Conservation (phyloP, 1,140 invertebrate genomes). For the Sweltsa coloradensis region DNA sequence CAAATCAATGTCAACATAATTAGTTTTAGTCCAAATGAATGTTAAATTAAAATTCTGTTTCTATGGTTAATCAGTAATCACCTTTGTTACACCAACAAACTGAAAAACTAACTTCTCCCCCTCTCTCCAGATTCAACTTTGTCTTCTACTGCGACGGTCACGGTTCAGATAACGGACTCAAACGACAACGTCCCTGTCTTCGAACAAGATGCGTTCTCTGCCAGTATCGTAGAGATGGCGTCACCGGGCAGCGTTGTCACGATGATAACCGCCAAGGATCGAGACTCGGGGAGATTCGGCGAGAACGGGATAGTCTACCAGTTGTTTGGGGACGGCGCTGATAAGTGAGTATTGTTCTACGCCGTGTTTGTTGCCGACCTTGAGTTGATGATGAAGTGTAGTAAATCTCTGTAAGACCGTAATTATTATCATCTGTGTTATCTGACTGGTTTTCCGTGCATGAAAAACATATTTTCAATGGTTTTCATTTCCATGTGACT, state of each 20-base stretch:
- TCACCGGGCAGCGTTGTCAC: constrained; percentile 54
- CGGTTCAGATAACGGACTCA: constrained; percentile 68
- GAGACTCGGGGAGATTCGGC: constrained; percentile 68
- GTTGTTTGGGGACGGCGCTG: constrained; percentile 68
- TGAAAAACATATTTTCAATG: too few relatives aligned
- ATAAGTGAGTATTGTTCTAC: constrained; percentile 24
- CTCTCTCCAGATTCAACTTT: constrained; percentile 58
- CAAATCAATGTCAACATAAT: too few relatives aligned
- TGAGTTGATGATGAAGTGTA: background rate
- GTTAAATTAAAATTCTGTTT: too few relatives aligned
- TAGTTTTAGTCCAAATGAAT: too few relatives aligned
- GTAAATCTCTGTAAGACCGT: background rate
- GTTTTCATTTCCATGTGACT: too few relatives aligned
- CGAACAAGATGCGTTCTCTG: constrained; percentile 56
- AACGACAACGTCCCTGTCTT: constrained; percentile 84
- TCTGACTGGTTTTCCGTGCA: too few relatives aligned
- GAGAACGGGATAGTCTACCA: constrained; percentile 73
- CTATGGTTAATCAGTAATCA: too few relatives aligned
- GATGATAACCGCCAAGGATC: constrained; percentile 66
- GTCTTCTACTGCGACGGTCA: constrained; percentile 78
- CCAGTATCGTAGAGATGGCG: constrained; percentile 58
- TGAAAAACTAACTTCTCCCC: too few relatives aligned
- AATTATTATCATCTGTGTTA: constrained; percentile 7
- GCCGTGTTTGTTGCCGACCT: background rate
- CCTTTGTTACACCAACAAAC: too few relatives aligned